Evolutionary conservation across 2,888 invertebrate genomes (phyloP).

Genomic region (Rutpela maculata): DNA sequence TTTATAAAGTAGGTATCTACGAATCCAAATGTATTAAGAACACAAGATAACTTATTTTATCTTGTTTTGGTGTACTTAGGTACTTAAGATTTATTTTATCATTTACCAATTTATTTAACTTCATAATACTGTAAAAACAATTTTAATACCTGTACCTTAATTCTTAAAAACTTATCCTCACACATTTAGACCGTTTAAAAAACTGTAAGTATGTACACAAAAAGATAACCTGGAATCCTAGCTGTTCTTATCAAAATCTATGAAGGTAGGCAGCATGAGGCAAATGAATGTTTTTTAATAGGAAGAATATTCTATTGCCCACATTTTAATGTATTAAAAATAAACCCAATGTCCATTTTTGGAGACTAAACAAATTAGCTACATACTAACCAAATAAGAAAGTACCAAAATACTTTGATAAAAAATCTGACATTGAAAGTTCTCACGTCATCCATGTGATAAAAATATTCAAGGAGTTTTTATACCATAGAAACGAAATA

Average conservation of each 20-base stretch:
- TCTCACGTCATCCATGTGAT: too few relatives aligned
- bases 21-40: background rate
- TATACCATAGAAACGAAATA: too few relatives aligned
- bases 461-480: too few relatives aligned
- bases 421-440: too few relatives aligned
- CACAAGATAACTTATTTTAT: slow-evolving; percentile 18
- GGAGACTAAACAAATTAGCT: too few relatives aligned
- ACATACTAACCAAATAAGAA: too few relatives aligned
- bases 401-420: too few relatives aligned
- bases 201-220: background rate
- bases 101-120: slow-evolving; percentile 5
- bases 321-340: too few relatives aligned
- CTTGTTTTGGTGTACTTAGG: slow-evolving; percentile 16
- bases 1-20: background rate
- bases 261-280: background rate
- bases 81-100: slow-evolving; percentile 18
- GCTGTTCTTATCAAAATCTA: slow-evolving; percentile 4
- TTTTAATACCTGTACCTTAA: background rate
- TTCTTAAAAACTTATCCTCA: background rate
- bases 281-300: background rate
- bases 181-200: background rate
- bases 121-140: background rate
- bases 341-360: too few relatives aligned
- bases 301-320: background rate
- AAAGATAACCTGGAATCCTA: background rate